Conservation (phyloP, 2,113 vertebrate species). For the Prunella fulvescens region DNA sequence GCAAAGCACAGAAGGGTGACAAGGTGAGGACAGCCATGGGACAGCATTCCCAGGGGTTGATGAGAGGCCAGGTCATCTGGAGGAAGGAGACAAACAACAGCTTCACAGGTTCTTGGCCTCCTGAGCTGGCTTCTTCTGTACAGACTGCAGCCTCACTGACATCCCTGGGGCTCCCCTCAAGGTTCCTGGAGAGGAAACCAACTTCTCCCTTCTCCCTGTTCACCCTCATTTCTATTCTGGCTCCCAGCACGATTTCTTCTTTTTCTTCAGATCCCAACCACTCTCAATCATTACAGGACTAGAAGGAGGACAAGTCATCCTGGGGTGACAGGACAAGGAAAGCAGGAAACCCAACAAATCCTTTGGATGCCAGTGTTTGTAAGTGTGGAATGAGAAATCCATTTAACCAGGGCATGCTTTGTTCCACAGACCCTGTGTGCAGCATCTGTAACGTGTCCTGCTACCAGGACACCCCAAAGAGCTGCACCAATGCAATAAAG, state of each 20-base stretch:
- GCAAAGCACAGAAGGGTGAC: background rate
- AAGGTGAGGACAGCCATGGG: background rate
- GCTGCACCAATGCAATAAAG: background rate
- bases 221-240: background rate
- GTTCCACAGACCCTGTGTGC: background rate
- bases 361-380: background rate
- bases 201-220: background rate
- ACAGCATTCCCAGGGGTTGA: background rate
- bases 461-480: background rate
- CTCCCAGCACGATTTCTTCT: background rate
- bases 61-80: background rate
- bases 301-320: background rate
- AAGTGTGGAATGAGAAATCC: background rate
- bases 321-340: background rate
- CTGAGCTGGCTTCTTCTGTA: background rate
- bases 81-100: background rate
- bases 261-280: background rate
- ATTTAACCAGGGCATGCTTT: background rate
- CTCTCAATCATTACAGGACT: accelerated
- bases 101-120: background rate
- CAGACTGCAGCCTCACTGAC: background rate
- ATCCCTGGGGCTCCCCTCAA: background rate
- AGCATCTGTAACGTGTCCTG: accelerated
- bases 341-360: background rate
- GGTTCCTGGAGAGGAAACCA: background rate